Evolutionary conservation across 2,888 invertebrate genomes (phyloP).

Genomic region (Lasioglossum vierecki): DNA sequence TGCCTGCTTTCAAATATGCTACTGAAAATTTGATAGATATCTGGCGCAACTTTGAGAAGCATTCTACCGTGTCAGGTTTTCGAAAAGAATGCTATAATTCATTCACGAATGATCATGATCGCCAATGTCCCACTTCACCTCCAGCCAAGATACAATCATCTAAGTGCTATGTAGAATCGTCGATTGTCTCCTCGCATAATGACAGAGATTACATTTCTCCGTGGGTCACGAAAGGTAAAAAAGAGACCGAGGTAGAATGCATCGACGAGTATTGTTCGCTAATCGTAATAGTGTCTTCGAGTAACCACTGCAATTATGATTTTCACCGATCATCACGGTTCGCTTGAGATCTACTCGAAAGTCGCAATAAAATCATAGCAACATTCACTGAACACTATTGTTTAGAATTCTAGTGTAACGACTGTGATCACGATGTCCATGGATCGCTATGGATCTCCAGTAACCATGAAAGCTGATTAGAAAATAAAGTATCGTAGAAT

Average conservation of each 20-base stretch:
- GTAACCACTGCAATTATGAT: neutral
- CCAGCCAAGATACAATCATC: neutral
- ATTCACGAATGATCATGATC: neutral
- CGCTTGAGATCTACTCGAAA: neutral
- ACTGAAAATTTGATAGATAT: neutral
- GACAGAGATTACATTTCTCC: neutral
- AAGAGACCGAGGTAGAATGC: slow-evolving; percentile 2
- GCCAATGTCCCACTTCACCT: neutral
- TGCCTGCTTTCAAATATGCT: too few species aligned
- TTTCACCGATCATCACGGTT: neutral
- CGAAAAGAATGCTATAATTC: neutral
- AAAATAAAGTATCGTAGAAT: neutral
- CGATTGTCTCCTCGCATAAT: neutral
- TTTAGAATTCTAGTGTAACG: neutral
- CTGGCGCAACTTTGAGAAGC: neutral
- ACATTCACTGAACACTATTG: neutral
- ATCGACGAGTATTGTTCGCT: slow-evolving; percentile 18
- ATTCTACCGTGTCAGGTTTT: neutral
- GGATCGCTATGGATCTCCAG: neutral
- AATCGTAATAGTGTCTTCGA: neutral
- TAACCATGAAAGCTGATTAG: slow-evolving; percentile 1
- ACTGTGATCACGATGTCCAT: neutral
- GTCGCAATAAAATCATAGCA: neutral
- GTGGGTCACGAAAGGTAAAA: neutral
- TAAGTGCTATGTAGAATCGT: neutral